phyloP scores from a whole-genome alignment of 2,888 invertebrate genomes.

The Dendrolimus houi region DNA sequence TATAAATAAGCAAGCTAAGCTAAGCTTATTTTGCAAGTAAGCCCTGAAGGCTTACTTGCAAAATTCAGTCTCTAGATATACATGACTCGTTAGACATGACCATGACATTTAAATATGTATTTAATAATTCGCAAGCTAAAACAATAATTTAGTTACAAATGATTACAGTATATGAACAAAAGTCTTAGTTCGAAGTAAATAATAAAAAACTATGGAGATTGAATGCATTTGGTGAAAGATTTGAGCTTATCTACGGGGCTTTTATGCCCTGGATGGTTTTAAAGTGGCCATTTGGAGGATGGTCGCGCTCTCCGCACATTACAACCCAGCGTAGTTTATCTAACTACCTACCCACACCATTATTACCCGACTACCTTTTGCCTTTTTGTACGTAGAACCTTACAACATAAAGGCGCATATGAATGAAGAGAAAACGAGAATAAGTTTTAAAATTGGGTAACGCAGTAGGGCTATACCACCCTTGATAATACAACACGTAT shows the following conservation, averaged over 20 bases:
- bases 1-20: no score
- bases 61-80: no score
- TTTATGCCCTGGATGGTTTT: conserved; percentile 15
- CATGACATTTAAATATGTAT: no score
- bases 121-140: neutral
- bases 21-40: no score
- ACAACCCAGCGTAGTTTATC: conserved; percentile 13
- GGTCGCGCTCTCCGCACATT: conserved; percentile 9
- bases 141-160: neutral
- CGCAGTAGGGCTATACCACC: no score
- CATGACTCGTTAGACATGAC: no score
- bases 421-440: no score
- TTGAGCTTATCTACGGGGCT: conserved; percentile 16
- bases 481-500: no score
- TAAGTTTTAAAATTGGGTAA: no score
- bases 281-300: conserved; percentile 21
- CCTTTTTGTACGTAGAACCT: conserved; percentile 8
- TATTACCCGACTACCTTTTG: conserved; percentile 4
- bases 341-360: conserved; percentile 5
- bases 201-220: conserved; percentile 19
- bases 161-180: neutral
- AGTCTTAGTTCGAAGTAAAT: conserved; percentile 2
- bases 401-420: neutral
- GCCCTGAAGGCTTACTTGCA: no score
- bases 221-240: conserved; percentile 18